Evolutionary conservation across 2,888 invertebrate genomes (phyloP), one percentile per base, ranked within the genome.

Genomic region (Bhutanitis thaidina): DNA sequence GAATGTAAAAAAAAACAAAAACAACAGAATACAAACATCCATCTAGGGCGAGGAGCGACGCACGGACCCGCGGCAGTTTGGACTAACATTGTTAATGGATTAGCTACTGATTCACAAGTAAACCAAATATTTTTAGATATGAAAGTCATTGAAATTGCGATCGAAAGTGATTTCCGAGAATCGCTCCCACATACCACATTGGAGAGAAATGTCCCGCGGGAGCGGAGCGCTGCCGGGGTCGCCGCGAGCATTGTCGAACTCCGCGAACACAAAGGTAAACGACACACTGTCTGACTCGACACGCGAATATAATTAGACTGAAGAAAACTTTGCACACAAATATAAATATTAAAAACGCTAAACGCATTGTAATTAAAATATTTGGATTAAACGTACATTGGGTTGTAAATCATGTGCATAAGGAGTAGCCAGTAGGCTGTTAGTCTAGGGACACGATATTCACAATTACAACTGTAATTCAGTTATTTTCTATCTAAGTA

Each of bases 251-350:
- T 52, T 59, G 60, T 59, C 56, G 53, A 52, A 58, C 67, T 73
- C 67, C 55, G 62, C 69, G 65, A 73, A 73, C 67, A 64, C 55
- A 65, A 65, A 72, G 74, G 71, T 75, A 74, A 75, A 71, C 62
- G 77, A 71, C 71, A 67, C 62, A 60, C 55, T 47, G 56, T 53
- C 54, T 52, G 34, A 15, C 27, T 14, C 15, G 7, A 1, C 13
- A 38, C 16, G 5, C 34, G 48, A 40, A 34, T 38, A 38, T n/a
- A 38, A 20, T 38, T 38, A 38, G 20, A 38, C 7, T 16, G 37
- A 8, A 16, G 14, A 37, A 20, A 20, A 20, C 20, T 3, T 20
- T 20, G 20, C 20, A 20, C 20, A 5, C 20, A 20, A 20, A 20
- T 20, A 20, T 20, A 5, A 2, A 2, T 5, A 20, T 3, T 20